phyloP scores from a whole-genome alignment of 2,797 vertebrate genomes.

The Discoglossus pictus region DNA sequence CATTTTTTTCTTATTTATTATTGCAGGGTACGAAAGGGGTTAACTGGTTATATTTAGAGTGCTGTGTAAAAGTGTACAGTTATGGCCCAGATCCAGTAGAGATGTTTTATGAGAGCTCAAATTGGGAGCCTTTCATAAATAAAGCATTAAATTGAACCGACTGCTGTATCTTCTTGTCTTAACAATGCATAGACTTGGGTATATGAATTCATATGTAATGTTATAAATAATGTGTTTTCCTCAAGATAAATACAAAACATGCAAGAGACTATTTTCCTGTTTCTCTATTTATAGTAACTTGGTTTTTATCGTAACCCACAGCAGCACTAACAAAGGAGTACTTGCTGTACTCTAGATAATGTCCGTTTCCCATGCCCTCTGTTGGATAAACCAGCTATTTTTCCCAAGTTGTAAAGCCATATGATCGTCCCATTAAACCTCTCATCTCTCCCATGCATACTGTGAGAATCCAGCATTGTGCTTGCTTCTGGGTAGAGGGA shows the following conservation, averaged over 20 bases:
- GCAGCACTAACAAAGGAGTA: conserved; percentile 19
- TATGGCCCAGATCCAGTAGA: no score
- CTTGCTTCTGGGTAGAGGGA: conserved; percentile 31
- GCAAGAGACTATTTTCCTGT: conserved; percentile 39
- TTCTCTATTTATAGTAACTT: conserved; percentile 37
- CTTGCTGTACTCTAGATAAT: conserved; percentile 42
- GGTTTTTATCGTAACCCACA: conserved; percentile 44
- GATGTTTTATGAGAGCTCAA: no score
- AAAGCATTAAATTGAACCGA: no score
- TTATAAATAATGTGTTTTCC: no score
- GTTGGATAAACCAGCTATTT: conserved; percentile 43
- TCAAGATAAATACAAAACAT: conserved; percentile 8
- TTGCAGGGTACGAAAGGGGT: no score
- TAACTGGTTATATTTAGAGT: no score
- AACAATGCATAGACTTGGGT: no score
- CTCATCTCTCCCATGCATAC: conserved; percentile 9
- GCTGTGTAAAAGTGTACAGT: no score
- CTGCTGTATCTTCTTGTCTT: no score
- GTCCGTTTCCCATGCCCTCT: conserved; percentile 50
- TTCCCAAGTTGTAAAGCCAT: conserved; percentile 36
- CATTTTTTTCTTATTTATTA: no score
- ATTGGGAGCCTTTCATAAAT: no score
- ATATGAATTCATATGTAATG: no score
- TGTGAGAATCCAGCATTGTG: conserved; percentile 47
- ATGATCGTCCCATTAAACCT: conserved; percentile 30